These are phyloP conservation scores for Petrolisthes cinctipes DNA, from an alignment of 2,888 invertebrate genomes.

Conservation along the genomic window DNA sequence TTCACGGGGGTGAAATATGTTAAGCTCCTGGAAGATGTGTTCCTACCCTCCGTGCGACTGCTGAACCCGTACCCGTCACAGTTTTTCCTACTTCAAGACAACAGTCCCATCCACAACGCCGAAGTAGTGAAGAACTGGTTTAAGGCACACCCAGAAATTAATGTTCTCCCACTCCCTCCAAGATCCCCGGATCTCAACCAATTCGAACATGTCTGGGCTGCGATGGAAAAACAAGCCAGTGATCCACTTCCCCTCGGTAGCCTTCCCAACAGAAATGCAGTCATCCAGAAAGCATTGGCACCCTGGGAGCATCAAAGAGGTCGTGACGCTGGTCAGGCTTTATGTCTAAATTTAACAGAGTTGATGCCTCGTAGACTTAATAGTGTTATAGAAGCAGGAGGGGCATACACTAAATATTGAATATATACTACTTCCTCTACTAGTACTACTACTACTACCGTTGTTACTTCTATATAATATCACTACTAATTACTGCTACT, in stretches of 20 bases:
- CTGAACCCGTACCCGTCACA: background rate
- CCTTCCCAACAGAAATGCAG: no score
- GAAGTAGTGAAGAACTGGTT: background rate
- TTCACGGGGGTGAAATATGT: constrained; percentile 4
- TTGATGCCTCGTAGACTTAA: constrained; percentile 15
- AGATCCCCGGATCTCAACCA: constrained; percentile 19
- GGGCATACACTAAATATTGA: no score
- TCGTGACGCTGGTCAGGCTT: background rate
- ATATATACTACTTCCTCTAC: no score
- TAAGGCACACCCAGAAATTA: background rate
- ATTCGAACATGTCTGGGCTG: constrained; percentile 6
- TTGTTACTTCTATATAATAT: no score
- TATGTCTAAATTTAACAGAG: background rate
- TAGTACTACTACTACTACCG: no score
- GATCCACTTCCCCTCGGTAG: background rate
- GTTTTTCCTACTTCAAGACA: constrained; percentile 14
- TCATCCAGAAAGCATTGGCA: no score
- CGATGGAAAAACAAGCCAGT: background rate
- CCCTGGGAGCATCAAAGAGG: constrained; percentile 7
- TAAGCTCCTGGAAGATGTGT: background rate
- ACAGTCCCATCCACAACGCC: constrained; percentile 16
- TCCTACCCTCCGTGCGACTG: constrained; percentile 2
- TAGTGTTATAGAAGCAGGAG: background rate
- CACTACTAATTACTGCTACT: no score
- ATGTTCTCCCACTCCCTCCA: constrained; percentile 1